Evolutionary conservation across 2,113 vertebrate genomes (phyloP), one percentile per base, ranked within the genome.

Genomic region (Beaufortia kweichowensis): DNA sequence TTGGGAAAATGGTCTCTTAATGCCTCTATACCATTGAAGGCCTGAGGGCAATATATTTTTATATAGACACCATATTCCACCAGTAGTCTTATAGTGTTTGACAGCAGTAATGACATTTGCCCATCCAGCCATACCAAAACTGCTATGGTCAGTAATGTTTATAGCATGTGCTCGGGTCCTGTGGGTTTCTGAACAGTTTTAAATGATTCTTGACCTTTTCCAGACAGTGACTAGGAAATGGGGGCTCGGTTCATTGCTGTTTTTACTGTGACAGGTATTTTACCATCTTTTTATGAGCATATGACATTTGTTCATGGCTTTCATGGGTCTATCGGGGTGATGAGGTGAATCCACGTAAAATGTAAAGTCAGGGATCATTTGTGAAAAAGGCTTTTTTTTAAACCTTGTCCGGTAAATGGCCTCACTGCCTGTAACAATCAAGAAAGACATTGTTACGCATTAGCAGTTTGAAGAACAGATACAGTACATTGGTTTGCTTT

Each of bases 141-240:
- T 26, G 41, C 65, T 28, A 53, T 74, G 79, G 79, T 84, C 78
- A 86, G 80, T 82, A 84, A 88, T 90, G 83, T 88, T 88, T 87
- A 89, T 87, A 75, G 72, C 79, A 65, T 82, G 78, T 79, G 77
- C 79, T 79, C 46, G 55, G 77, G 76, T 81, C 70, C 80, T 84
- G 48, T 82, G 67, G 83, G 81, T 83, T 84, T 85, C 85, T 77
- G 79, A 43, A 31, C 73, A 80, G 73, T 80, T 78, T 86, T 81
- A 77, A 84, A 81, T 81, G 80, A 56, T 64, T 86, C 59, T 77
- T 88, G 88, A 91, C 89, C 88, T 90, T 82, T 90, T 90, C 75
- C 56, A 85, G 76, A 71, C 46, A 33, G 65, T 80, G 83, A 81
- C 67, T 81, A 83, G 82, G 78, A 84, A 79, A 77, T 76, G 74